Percentiles rank a stretch among this genome's conserved stretches.
These are phyloP conservation scores for Phocoena sinus DNA, from an alignment of 2,113 vertebrate species.

Conservation along the genomic window DNA sequence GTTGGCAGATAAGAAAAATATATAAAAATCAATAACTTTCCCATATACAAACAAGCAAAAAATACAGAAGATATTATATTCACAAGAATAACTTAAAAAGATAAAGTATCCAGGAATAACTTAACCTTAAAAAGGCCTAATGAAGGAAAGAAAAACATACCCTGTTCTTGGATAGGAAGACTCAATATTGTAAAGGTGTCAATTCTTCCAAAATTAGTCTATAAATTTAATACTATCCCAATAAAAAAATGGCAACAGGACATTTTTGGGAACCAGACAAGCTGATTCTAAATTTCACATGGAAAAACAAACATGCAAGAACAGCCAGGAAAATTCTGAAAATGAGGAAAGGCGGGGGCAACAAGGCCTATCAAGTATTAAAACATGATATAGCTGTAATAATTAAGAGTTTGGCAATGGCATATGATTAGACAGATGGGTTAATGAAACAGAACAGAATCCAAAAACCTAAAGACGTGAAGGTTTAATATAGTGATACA, in stretches of 20 bases:
- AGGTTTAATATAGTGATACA: not conserved
- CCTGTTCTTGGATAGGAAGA: conserved; percentile 10
- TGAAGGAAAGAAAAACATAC: conserved; percentile 14
- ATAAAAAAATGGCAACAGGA: conserved; percentile 9
- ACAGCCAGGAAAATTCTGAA: not conserved
- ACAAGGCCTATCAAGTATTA: not conserved
- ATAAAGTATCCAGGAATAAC: not conserved
- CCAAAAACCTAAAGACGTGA: not conserved
- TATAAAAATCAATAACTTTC: not conserved
- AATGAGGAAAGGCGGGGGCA: not conserved
- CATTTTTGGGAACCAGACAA: conserved; percentile 32
- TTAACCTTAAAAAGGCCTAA: not conserved
- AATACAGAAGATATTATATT: not conserved
- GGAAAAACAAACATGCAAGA: conserved; percentile 36
- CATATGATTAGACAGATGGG: not conserved
- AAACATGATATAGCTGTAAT: not conserved
- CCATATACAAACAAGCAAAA: not conserved
- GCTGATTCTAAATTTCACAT: not conserved
- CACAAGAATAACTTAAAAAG: not conserved
- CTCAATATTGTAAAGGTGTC: not conserved
- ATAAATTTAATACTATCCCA: conserved; percentile 31
- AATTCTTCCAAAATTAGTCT: conserved; percentile 42
- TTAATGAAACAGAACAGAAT: not conserved
- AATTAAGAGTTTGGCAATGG: not conserved
- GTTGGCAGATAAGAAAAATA: not conserved